phyloP scores from a whole-genome alignment of 2,113 vertebrate genomes.

The Excalfactoria chinensis region DNA sequence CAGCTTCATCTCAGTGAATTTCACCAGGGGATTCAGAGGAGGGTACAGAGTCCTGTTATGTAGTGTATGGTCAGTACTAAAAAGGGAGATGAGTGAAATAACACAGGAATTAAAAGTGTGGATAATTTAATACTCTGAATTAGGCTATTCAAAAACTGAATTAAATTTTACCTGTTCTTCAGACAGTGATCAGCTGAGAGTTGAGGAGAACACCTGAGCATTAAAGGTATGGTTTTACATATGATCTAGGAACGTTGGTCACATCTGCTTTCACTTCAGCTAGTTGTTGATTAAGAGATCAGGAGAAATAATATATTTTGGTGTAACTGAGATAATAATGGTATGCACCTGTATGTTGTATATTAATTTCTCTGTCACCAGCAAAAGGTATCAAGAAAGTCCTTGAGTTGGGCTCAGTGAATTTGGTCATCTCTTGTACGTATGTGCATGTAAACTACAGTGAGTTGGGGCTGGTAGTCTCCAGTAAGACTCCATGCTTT shows the following conservation, averaged over 20 bases:
- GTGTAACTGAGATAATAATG: not conserved
- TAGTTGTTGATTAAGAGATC: not conserved
- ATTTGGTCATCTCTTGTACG: not conserved
- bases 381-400: not conserved
- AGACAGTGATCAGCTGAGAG: not conserved
- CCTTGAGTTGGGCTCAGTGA: not conserved
- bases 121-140: not conserved
- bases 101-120: not conserved
- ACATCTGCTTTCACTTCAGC: not conserved
- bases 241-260: not conserved
- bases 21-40: not conserved
- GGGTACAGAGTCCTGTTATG: not conserved
- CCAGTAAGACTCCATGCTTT: not conserved
- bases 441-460: not conserved
- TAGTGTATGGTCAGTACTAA: fast-evolving
- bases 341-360: not conserved
- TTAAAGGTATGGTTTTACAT: not conserved
- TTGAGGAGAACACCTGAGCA: not conserved
- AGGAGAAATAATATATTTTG: not conserved
- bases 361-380: not conserved
- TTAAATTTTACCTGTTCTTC: not conserved
- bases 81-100: not conserved
- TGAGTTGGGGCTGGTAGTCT: not conserved
- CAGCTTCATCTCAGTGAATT: not conserved
- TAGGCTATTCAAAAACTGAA: not conserved